These are phyloP conservation scores for Delphinapterus leucas DNA, from an alignment of 2,113 vertebrate genomes.

Conservation along the genomic window DNA sequence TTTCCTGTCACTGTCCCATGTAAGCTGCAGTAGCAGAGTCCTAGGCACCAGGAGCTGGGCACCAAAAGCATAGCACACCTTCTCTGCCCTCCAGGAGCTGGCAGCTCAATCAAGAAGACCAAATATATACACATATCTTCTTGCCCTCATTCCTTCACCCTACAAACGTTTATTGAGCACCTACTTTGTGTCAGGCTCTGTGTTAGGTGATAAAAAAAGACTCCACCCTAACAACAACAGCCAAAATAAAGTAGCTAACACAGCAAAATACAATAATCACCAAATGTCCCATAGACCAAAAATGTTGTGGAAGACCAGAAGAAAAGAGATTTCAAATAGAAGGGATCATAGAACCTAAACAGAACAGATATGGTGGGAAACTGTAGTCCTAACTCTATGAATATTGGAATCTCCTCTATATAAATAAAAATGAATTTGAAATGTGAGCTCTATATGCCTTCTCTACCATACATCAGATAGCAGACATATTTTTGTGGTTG, in stretches of 20 bases:
- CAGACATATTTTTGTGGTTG: not conserved
- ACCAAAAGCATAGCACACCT: not conserved
- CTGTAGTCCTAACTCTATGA: not conserved
- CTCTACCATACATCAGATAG: not conserved
- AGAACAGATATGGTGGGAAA: not conserved
- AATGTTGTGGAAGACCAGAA: not conserved
- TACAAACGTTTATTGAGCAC: not conserved
- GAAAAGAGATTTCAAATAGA: constrained; percentile 2
- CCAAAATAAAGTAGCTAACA: not conserved
- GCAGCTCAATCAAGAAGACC: not conserved
- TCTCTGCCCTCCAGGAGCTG: not conserved
- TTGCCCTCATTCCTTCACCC: not conserved
- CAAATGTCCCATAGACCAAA: not conserved
- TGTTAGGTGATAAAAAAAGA: not conserved
- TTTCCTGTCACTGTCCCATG: not conserved
- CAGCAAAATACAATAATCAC: not conserved
- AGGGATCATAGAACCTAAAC: not conserved
- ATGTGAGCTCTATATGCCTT: not conserved
- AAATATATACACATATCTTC: not conserved
- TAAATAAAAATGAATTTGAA: not conserved
- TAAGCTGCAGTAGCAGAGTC: not conserved
- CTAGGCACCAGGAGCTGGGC: not conserved
- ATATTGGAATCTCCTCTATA: not conserved
- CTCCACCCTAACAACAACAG: not conserved
- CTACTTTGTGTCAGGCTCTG: not conserved